A percentile compares a stretch with the other conserved stretches of the same genome.
Evolutionary conservation across 2,888 invertebrate genomes (phyloP).

Genomic region (Lasioglossum villosulum): DNA sequence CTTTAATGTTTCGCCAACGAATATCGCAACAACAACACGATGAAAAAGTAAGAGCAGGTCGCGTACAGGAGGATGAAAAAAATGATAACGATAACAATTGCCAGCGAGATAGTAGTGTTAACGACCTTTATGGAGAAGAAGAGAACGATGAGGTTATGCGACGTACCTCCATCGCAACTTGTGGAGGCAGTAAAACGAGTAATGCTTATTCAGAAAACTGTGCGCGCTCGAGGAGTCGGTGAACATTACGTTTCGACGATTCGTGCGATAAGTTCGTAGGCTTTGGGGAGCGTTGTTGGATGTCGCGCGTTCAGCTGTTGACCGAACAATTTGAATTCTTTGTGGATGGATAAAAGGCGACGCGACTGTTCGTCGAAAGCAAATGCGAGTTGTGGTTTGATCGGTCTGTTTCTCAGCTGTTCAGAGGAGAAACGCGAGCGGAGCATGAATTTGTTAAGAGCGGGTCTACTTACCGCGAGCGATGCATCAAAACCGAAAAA

Average conservation of each 20-base stretch:
- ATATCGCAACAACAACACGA: neutral
- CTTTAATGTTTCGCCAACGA: neutral
- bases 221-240: neutral
- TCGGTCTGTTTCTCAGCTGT: neutral
- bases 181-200: constrained; percentile 25
- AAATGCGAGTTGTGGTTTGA: constrained; percentile 28
- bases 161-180: constrained; percentile 62
- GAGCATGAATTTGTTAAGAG: neutral
- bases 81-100: constrained; percentile 14
- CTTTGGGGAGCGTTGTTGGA: neutral
- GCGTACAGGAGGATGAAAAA: constrained; percentile 14
- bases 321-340: constrained; percentile 15
- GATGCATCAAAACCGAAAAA: constrained; percentile 94
- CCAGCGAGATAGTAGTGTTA: constrained; percentile 64
- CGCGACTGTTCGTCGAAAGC: constrained; percentile 68
- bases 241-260: neutral
- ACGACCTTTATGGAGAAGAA: constrained; percentile 74
- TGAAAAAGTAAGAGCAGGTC: neutral
- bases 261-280: no score
- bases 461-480: constrained; percentile 88
- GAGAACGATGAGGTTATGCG: constrained; percentile 76
- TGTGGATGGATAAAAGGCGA: constrained; percentile 62
- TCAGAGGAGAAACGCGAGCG: neutral
- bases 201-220: constrained; percentile 30
- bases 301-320: neutral